phyloP scores from a whole-genome alignment of 2,797 vertebrate species.

The Sebastes baramenuke region DNA sequence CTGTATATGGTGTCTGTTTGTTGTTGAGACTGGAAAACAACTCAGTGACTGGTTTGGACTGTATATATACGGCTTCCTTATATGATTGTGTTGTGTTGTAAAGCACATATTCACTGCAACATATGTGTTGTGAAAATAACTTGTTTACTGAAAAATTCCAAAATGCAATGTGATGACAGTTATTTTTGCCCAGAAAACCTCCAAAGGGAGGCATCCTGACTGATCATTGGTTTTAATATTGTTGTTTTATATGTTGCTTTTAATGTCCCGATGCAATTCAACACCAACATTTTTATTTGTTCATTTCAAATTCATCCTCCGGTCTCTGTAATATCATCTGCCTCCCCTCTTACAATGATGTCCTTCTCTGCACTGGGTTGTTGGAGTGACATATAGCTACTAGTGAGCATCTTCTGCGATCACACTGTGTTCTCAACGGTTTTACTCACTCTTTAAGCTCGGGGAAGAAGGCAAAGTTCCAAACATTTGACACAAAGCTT shows the following conservation, averaged over 20 bases:
- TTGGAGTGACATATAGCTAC: not conserved
- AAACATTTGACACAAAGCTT: constrained; percentile 51
- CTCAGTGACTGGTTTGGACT: not conserved
- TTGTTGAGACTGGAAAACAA: not conserved
- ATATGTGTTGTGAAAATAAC: not conserved
- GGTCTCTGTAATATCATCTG: not conserved
- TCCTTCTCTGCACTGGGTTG: not conserved
- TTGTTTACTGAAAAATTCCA: not conserved
- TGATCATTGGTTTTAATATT: constrained; percentile 2
- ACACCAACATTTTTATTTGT: not conserved
- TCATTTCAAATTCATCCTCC: not conserved
- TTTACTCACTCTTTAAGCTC: not conserved
- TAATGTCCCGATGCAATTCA: not conserved
- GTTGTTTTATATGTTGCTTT: not conserved
- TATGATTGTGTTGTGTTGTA: not conserved
- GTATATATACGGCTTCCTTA: not conserved
- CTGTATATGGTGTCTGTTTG: not conserved
- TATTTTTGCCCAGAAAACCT: not conserved
- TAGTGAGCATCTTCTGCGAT: not conserved
- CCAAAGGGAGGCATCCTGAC: not conserved
- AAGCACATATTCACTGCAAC: not conserved
- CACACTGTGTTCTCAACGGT: not conserved
- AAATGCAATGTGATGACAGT: not conserved
- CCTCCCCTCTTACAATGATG: not conserved
- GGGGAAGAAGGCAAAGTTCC: not conserved